These are phyloP conservation scores for Toxostoma redivivum DNA, from an alignment of 2,113 vertebrate species.

Conservation along the genomic window DNA sequence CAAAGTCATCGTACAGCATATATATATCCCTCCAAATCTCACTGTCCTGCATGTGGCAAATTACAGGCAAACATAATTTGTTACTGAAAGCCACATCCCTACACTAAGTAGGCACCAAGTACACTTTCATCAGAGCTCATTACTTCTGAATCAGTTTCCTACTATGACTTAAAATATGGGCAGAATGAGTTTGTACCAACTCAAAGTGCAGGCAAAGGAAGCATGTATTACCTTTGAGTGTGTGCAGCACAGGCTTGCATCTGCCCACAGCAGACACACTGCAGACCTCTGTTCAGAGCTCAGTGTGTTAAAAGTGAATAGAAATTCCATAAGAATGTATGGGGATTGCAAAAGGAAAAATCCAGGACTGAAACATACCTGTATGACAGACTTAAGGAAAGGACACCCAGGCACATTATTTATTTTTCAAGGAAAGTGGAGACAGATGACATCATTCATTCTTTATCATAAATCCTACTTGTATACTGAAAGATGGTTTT, in stretches of 20 bases:
- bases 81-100: background rate
- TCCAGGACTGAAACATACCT: background rate
- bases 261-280: background rate
- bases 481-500: background rate
- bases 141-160: background rate
- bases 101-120: background rate
- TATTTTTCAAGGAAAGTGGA: background rate
- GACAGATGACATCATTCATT: background rate
- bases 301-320: background rate
- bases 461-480: background rate
- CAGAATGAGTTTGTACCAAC: background rate
- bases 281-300: background rate
- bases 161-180: background rate
- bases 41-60: background rate
- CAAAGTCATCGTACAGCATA: background rate
- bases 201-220: background rate
- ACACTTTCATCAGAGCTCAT: background rate
- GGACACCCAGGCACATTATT: rapidly evolving
- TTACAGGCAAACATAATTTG: background rate
- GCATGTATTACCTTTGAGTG: rapidly evolving
- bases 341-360: background rate
- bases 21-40: background rate
- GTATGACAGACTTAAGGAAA: background rate
- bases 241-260: background rate
- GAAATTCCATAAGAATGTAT: background rate